Conservation (phyloP, 1,140 invertebrate species). For the Papilio glaucus region DNA sequence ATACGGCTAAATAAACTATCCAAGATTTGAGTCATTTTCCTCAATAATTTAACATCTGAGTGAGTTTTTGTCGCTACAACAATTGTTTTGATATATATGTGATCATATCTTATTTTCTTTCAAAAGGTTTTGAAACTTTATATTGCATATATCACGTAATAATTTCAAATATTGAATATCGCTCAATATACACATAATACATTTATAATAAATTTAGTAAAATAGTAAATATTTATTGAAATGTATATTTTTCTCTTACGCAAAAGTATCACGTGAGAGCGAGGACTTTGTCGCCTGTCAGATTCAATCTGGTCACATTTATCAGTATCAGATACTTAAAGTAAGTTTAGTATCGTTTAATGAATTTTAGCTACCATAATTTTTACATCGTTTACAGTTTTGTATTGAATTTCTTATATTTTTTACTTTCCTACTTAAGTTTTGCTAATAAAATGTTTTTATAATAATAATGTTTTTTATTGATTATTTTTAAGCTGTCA, state of each 20-base stretch:
- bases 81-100: too few relatives aligned
- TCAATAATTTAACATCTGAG: background rate
- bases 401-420: conserved; percentile 80
- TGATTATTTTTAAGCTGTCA: conserved; percentile 1
- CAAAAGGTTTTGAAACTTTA: too few relatives aligned
- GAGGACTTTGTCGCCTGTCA: conserved; percentile 41
- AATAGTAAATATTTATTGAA: background rate
- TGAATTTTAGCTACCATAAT: conserved; percentile 75
- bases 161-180: too few relatives aligned
- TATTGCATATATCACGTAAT: too few relatives aligned
- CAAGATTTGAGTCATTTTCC: background rate
- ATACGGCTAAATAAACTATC: background rate
- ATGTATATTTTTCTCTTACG: conserved; percentile 4
- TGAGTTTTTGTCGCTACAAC: background rate
- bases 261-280: conserved; percentile 41
- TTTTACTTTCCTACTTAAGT: conserved; percentile 81
- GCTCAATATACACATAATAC: too few relatives aligned
- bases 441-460: conserved; percentile 83
- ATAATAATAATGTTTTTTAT: conserved; percentile 58
- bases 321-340: conserved; percentile 58
- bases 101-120: too few relatives aligned
- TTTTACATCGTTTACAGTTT: conserved; percentile 78
- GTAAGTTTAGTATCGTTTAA: conserved; percentile 54
- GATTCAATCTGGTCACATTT: conserved; percentile 59
- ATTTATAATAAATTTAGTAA: background rate